Base-by-base conservation (phyloP, 2,797 vertebrate species). In the Aplochiton taeniatus region DNA sequence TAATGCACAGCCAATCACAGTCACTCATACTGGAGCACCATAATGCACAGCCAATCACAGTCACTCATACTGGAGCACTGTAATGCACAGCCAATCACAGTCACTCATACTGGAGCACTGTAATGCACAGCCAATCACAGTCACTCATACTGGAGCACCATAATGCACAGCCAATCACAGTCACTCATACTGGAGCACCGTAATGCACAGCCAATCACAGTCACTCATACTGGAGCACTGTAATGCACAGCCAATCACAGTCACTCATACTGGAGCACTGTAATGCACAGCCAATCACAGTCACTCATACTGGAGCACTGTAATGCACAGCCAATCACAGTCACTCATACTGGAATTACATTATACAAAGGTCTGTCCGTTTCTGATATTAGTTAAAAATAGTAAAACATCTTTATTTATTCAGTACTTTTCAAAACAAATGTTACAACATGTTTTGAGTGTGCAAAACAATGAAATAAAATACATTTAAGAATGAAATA, bases 11-110 rank as follows among this genome's bases (percentile, higher is more conserved):
- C 19, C 1, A 53, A 53, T 53, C 17, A 16, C 7, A 53, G 10
- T 9, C 16, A 9, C 51, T 17, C 16, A 53, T 17, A 53, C 50
- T 9, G 46, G 46, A 47, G 13, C 46, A 47, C 7, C 9, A 47
- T 13, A 47, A 8, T 47, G n/a, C n/a, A n/a, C n/a, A 44, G 20
- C 48, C 9, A 73, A 66, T 72, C 46, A 55, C 54, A 65, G 18
- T 11, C 18, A 53, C 1, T 1, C 59, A 43, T 45, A 50, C 61
- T n/a, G n/a, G n/a, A n/a, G n/a, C n/a, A n/a, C n/a, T n/a, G n/a
- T n/a, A n/a, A n/a, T n/a, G n/a, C n/a, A n/a, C n/a, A 44, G 20
- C 48, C 9, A 73, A 66, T 72, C 46, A 55, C 54, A 65, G 18
- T 11, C 18, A 53, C 1, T 1, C 59, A 43, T 45, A 50, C 61